Conservation (phyloP, 35 echinoderm and acorn worm genomes). For the Ophiothrix spiculata region DNA sequence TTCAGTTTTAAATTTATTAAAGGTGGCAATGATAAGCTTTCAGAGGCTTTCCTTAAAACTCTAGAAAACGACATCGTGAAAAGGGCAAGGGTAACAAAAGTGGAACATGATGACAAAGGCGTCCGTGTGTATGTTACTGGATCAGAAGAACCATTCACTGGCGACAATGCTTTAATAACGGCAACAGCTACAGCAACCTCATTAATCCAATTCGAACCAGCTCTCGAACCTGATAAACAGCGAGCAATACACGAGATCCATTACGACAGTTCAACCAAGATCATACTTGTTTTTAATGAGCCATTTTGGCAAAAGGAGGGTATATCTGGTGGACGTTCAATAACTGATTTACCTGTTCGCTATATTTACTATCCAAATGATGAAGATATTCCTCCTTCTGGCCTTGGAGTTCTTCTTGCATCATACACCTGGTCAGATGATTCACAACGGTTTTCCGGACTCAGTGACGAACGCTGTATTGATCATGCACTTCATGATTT, state of each 20-base stretch:
- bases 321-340: background rate
- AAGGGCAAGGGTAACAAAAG: background rate
- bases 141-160: background rate
- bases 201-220: background rate
- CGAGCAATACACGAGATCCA: background rate
- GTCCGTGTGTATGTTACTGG: background rate
- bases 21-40: background rate
- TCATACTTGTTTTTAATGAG: background rate
- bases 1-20: background rate
- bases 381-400: background rate
- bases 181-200: background rate
- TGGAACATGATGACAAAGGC: background rate
- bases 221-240: background rate
- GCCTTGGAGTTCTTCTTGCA: background rate
- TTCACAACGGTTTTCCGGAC: background rate
- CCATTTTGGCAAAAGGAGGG: background rate
- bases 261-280: background rate
- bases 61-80: background rate
- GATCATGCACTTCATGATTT: background rate
- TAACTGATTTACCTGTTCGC: background rate
- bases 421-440: background rate
- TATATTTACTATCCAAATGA: background rate
- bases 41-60: background rate
- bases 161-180: background rate
- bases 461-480: background rate